A percentile compares a stretch with the other conserved stretches of the same genome.
Evolutionary conservation across 1,140 invertebrate species (phyloP).

Genomic region (Dreissena polymorpha): DNA sequence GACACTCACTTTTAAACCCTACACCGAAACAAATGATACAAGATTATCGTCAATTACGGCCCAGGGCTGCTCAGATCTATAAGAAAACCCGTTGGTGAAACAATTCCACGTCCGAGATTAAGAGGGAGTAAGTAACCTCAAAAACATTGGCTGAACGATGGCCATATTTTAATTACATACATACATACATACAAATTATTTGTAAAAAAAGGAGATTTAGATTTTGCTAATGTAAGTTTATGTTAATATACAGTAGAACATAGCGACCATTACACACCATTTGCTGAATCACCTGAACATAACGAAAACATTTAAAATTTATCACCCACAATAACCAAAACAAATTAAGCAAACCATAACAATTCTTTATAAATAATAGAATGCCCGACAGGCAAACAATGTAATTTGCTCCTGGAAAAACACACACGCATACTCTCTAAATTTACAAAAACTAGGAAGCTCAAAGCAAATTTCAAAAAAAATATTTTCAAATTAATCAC

Average conservation of each 20-base stretch:
- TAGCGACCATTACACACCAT: slow-evolving; percentile 41
- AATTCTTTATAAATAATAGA: slow-evolving; percentile 39
- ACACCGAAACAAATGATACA: neutral
- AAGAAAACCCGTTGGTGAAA: neutral
- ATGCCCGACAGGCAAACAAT: slow-evolving; percentile 13
- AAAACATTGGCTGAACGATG: slow-evolving; percentile 52
- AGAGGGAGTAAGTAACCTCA: slow-evolving; percentile 41
- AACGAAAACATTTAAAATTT: slow-evolving; percentile 15
- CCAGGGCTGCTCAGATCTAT: neutral
- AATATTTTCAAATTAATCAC: no score
- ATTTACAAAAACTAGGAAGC: slow-evolving; percentile 44
- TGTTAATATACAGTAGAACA: slow-evolving; percentile 47
- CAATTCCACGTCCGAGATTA: neutral
- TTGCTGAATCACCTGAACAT: slow-evolving; percentile 52
- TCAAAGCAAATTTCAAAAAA: slow-evolving; percentile 4
- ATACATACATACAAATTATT: slow-evolving; percentile 56
- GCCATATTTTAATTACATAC: slow-evolving; percentile 50
- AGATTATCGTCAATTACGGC: neutral
- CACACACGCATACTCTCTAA: slow-evolving; percentile 43
- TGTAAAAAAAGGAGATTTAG: slow-evolving; percentile 41
- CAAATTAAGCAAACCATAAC: slow-evolving; percentile 32
- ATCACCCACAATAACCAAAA: slow-evolving; percentile 43
- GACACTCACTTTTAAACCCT: slow-evolving; percentile 1
- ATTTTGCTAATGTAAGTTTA: slow-evolving; percentile 14
- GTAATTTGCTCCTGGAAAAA: slow-evolving; percentile 35